Evolutionary conservation across 2,888 invertebrate species (phyloP), one percentile per base, ranked within the genome.

Genomic region (Julus scandinavius): DNA sequence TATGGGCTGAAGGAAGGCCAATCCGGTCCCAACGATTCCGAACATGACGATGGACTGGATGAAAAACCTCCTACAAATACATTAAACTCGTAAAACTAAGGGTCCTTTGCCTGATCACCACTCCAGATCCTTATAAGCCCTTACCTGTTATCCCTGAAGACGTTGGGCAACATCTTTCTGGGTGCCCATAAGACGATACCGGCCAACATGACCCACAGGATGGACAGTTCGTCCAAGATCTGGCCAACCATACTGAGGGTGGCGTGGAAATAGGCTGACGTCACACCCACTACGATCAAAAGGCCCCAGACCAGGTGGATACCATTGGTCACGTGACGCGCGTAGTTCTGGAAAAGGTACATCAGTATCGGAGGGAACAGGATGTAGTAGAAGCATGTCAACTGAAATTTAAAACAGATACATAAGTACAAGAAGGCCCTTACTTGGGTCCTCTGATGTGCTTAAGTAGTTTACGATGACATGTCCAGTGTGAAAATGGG

Each of bases 211-310:
- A 96, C 95, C 97, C 96, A 97, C 85, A 97, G 91, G 91, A 97
- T 97, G 85, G 96, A 95, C 90, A 96, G 92, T 92, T 97, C 96
- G 92, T 97, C 96, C 89, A 97, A 92, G 54, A 97, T 92, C 92
- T 97, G 96, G 45, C 96, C 96, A 90, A 96, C 94, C 91, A 96
- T 93, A 91, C 96, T 96, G 54, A 97, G 93, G 2, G 96, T 97
- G 7, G 96, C 96, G 93, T 97, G 97, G 91, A 97, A 97, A 92
- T 97, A 97, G 89, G 96, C 96, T 54, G 96, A 96, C 90, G 96
- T 95, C 1, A 96, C 91, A 7, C 96, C 96, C 87, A 97, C 96
- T 72, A 96, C 93, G 93, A 96, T 95, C 88, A 96, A 92, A 87
- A 96, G 92, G n/a, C 95, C 93, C 96, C 96, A 97, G 80, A 97